Evolutionary conservation across 2,888 invertebrate species (phyloP).

Genomic region (Drosophila quinaria): DNA sequence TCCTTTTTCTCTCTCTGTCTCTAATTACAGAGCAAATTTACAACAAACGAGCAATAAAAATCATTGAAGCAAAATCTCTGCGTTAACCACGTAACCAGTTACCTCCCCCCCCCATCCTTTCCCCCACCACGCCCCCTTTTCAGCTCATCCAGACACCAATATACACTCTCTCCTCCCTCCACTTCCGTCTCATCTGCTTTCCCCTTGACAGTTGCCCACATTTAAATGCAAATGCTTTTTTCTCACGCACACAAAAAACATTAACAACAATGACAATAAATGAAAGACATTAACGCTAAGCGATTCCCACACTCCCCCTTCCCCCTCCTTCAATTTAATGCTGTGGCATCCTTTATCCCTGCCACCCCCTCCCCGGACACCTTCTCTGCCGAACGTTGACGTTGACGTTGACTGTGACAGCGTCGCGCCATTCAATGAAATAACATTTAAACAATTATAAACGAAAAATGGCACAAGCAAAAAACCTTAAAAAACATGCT

Average conservation of each 20-base stretch:
- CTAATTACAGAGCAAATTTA: slow-evolving; percentile 80
- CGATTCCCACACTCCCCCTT: slow-evolving; percentile 43
- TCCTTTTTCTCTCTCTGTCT: slow-evolving; percentile 40
- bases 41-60: slow-evolving; percentile 81
- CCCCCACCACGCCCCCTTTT: not conserved
- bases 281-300: slow-evolving; percentile 78
- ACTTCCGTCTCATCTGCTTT: no score
- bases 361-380: not conserved
- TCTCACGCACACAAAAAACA: slow-evolving; percentile 71
- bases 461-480: slow-evolving; percentile 14
- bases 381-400: slow-evolving; percentile 2
- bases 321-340: not conserved
- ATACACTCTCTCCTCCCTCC: not conserved
- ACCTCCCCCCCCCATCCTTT: not conserved
- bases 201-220: not conserved
- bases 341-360: slow-evolving; percentile 15
- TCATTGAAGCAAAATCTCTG: slow-evolving; percentile 80
- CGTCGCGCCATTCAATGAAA: slow-evolving; percentile 69
- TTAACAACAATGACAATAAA: slow-evolving; percentile 78
- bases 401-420: slow-evolving; percentile 28
- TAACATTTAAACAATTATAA: slow-evolving; percentile 74
- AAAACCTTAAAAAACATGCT: not conserved
- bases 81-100: slow-evolving; percentile 53
- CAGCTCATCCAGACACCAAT: not conserved
- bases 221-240: slow-evolving; percentile 79